phyloP scores from a whole-genome alignment of 2,113 vertebrate genomes.

The Hippocampus barbouri region DNA sequence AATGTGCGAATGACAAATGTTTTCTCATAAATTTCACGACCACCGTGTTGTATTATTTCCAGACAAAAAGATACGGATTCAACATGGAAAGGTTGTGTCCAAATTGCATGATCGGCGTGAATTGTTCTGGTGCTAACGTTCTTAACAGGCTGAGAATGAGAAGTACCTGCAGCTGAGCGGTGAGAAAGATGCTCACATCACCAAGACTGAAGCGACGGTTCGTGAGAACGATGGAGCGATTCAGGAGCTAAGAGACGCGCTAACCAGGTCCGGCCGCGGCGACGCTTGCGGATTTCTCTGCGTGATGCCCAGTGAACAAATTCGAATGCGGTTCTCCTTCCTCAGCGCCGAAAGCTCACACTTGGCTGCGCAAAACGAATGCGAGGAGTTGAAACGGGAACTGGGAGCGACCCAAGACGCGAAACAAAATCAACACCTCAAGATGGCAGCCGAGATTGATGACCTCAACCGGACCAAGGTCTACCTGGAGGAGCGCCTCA shows the following conservation, averaged over 20 bases:
- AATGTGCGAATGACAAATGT: background rate
- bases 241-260: slow-evolving; percentile 63
- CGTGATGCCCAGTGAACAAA: background rate
- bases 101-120: background rate
- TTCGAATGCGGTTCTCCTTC: background rate
- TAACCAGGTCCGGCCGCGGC: slow-evolving; percentile 70
- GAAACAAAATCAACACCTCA: slow-evolving; percentile 72
- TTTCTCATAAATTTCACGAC: background rate
- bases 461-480: slow-evolving; percentile 85
- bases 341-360: slow-evolving; percentile 77
- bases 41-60: background rate
- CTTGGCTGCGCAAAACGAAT: slow-evolving; percentile 56
- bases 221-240: slow-evolving; percentile 73
- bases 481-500: slow-evolving; percentile 88
- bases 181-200: slow-evolving; percentile 72
- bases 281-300: background rate
- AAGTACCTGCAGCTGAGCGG: slow-evolving; percentile 67
- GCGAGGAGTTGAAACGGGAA: slow-evolving; percentile 72
- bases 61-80: background rate
- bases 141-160: slow-evolving; percentile 69
- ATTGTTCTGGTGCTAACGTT: slow-evolving; percentile 8
- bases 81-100: background rate
- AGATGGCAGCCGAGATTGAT: slow-evolving; percentile 82
- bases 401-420: slow-evolving; percentile 69
- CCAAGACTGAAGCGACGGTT: slow-evolving; percentile 69